These are phyloP conservation scores for Caenorhabditis sp. DNA, from an alignment of 2,888 invertebrate species.

Conservation along the genomic window DNA sequence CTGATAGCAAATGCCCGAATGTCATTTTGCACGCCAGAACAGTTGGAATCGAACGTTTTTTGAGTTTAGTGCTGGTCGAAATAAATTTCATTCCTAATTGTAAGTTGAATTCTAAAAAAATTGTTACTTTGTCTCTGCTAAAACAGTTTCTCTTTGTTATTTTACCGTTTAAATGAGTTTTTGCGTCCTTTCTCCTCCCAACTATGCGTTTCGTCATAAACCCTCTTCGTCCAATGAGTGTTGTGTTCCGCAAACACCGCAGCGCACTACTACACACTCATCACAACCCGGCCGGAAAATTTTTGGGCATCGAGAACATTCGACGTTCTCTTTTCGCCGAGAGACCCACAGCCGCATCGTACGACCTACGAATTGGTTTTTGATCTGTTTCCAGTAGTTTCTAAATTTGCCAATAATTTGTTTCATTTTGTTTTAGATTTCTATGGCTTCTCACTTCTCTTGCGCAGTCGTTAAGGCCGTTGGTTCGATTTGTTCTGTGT, in stretches of 20 bases:
- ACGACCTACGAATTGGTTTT: constrained; percentile 41
- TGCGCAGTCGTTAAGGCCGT: no score
- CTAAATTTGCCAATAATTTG: constrained; percentile 3
- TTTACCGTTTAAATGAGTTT: no score
- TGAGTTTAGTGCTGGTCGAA: neutral
- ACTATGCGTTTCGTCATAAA: no score
- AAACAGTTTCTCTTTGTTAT: no score
- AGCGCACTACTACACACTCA: constrained; percentile 8
- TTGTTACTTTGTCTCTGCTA: no score
- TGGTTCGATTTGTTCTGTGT: neutral
- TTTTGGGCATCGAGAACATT: constrained; percentile 49
- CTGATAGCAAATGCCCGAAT: neutral
- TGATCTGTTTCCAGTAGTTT: no score
- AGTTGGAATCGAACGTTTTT: neutral
- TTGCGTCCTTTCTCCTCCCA: no score
- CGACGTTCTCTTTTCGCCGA: constrained; percentile 42
- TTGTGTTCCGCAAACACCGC: constrained; percentile 19
- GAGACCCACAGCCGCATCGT: constrained; percentile 34
- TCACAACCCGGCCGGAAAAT: constrained; percentile 9
- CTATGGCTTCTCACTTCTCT: neutral
- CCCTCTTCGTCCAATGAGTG: neutral
- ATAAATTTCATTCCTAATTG: no score
- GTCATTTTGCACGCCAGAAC: constrained; percentile 9
- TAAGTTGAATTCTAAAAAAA: no score
- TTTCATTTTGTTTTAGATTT: neutral